These are phyloP conservation scores for Rhagophthalmus giganteus DNA, from an alignment of 2,888 invertebrate genomes.

Conservation along the genomic window DNA sequence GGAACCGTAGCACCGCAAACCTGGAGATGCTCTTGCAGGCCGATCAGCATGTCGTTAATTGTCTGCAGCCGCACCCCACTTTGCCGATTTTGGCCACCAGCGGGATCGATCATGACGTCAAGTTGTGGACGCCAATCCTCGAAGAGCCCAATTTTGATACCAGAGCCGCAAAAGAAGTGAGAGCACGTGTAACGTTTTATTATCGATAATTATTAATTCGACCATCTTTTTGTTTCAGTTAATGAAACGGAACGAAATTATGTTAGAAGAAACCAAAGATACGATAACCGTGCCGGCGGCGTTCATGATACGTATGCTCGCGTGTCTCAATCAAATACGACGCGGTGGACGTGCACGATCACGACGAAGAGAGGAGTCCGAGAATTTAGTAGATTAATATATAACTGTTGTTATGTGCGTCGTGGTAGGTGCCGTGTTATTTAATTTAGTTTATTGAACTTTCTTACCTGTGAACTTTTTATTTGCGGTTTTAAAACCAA, in stretches of 20 bases:
- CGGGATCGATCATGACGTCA: conserved; percentile 87
- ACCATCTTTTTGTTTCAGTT: conserved; percentile 65
- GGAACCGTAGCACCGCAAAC: conserved; percentile 72
- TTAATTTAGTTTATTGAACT: no score
- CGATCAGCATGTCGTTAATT: conserved; percentile 83
- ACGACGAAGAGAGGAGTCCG: conserved; percentile 21
- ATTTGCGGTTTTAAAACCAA: no score
- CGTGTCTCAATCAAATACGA: conserved; percentile 68
- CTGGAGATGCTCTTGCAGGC: conserved; percentile 77
- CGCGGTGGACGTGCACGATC: conserved; percentile 48
- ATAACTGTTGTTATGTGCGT: no score
- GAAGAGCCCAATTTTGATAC: conserved; percentile 65
- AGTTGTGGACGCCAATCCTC: conserved; percentile 77
- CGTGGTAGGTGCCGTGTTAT: no score
- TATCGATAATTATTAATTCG: no score
- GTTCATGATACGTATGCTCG: conserved; percentile 79
- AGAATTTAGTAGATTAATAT: conserved; percentile 13
- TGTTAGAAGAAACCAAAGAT: conserved; percentile 84
- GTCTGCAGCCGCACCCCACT: conserved; percentile 80
- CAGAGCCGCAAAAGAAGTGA: conserved; percentile 65
- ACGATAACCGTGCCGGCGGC: conserved; percentile 86
- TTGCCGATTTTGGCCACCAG: conserved; percentile 77
- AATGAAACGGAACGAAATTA: conserved; percentile 74
- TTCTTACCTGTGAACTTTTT: no score
- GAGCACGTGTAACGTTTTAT: conserved; percentile 57